Evolutionary conservation across 2,113 vertebrate genomes (phyloP).

Genomic region (Eubucco bourcierii): DNA sequence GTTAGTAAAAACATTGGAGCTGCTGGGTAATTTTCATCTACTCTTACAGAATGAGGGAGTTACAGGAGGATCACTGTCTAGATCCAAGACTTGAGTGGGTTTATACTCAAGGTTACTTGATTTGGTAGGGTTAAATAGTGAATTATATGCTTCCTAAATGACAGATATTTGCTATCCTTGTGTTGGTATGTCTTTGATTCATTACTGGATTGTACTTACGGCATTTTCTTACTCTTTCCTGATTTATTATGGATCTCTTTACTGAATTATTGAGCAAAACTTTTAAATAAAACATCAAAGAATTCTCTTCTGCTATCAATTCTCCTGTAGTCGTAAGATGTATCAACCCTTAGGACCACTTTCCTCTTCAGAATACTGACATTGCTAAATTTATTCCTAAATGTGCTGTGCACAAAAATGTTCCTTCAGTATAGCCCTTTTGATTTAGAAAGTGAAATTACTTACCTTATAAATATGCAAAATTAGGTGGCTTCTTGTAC

Average conservation of each 20-base stretch:
- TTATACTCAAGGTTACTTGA: not conserved
- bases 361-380: constrained; percentile 48
- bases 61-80: not conserved
- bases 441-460: constrained; percentile 1
- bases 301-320: constrained; percentile 39
- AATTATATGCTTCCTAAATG: not conserved
- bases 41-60: not conserved
- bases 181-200: not conserved
- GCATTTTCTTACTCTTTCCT: constrained; percentile 38
- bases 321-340: constrained; percentile 42
- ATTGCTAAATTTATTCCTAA: not conserved
- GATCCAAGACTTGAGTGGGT: not conserved
- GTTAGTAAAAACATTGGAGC: not conserved
- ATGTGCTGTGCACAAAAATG: not conserved
- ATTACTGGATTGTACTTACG: constrained; percentile 32
- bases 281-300: constrained; percentile 71
- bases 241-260: constrained; percentile 63
- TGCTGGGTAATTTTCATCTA: not conserved
- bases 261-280: constrained; percentile 70
- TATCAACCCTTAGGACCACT: constrained; percentile 31
- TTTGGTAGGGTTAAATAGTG: not conserved
- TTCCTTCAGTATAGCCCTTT: not conserved
- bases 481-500: not conserved
- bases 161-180: not conserved
- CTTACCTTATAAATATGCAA: constrained; percentile 31